Conservation (phyloP, 35 echinoderm and acorn worm species). For the Acanthaster planci region DNA sequence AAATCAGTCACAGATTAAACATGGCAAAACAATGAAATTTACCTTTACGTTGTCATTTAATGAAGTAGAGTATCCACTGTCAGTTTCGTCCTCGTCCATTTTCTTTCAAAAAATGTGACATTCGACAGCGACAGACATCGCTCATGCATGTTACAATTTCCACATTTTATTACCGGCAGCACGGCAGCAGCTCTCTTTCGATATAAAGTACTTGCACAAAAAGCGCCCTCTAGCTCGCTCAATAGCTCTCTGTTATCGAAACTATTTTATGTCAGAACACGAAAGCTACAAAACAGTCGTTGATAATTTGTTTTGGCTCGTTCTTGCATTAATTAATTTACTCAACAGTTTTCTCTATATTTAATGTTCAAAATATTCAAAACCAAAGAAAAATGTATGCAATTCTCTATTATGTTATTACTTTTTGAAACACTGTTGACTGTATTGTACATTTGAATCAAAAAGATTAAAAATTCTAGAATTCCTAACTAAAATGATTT, state of each 20-base stretch:
- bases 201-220: too few relatives aligned
- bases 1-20: too few relatives aligned
- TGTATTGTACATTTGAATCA: not conserved
- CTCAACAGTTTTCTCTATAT: not conserved
- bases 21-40: slow-evolving; percentile 29
- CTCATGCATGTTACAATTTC: not conserved
- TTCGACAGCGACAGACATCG: not conserved
- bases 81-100: slow-evolving; percentile 98
- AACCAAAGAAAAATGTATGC: not conserved
- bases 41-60: slow-evolving; percentile 86
- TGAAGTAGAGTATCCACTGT: slow-evolving; percentile 88
- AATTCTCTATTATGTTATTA: not conserved
- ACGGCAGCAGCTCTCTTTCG: too few relatives aligned
- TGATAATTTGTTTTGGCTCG: not conserved
- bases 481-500: not conserved
- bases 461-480: not conserved
- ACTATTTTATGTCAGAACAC: not conserved
- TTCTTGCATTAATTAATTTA: not conserved
- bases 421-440: not conserved
- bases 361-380: not conserved
- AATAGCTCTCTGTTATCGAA: not conserved
- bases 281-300: slow-evolving; percentile 10
- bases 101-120: slow-evolving; percentile 17
- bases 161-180: too few relatives aligned
- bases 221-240: too few relatives aligned